A percentile compares a stretch with the other conserved stretches of the same genome.
phyloP scores from a whole-genome alignment of 1,140 invertebrate genomes.

The Conopomorpha cramerella region DNA sequence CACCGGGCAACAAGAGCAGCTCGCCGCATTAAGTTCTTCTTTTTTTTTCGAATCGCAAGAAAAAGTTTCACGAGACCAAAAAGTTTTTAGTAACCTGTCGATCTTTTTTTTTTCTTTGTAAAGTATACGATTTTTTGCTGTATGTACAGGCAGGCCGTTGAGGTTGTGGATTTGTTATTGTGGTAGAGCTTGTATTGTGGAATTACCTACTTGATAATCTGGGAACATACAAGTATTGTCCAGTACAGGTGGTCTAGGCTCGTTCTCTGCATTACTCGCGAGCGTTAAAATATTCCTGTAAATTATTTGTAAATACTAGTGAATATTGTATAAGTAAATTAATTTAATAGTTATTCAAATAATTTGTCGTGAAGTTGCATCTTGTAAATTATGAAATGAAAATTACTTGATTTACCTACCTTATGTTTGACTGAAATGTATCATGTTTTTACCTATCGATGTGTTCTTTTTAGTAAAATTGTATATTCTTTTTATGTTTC shows the following conservation, averaged over 20 bases:
- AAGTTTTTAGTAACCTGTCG: no score
- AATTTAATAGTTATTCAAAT: slow-evolving; percentile 7
- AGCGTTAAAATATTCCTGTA: slow-evolving; percentile 10
- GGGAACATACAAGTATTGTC: slow-evolving; percentile 1
- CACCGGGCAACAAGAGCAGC: slow-evolving; percentile 27
- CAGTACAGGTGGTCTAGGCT: no score
- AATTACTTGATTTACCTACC: no score
- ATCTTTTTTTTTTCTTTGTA: no score
- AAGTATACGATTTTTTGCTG: no score
- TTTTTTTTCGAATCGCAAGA: not conserved
- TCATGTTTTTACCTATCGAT: slow-evolving; percentile 5
- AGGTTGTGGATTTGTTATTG: not conserved
- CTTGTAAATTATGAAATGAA: not conserved
- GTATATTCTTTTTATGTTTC: slow-evolving; percentile 3
- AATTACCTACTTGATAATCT: not conserved
- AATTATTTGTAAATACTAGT: slow-evolving; percentile 22
- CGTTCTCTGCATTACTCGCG: no score
- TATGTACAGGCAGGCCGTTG: no score
- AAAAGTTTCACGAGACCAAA: no score
- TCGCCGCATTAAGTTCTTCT: not conserved
- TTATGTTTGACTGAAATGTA: slow-evolving; percentile 4
- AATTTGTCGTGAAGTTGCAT: not conserved
- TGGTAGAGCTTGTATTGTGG: not conserved
- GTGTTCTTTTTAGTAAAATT: not conserved
- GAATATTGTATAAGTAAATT: not conserved